phyloP scores from a whole-genome alignment of 2,888 invertebrate genomes.

The Lycocerus yunnanus region DNA sequence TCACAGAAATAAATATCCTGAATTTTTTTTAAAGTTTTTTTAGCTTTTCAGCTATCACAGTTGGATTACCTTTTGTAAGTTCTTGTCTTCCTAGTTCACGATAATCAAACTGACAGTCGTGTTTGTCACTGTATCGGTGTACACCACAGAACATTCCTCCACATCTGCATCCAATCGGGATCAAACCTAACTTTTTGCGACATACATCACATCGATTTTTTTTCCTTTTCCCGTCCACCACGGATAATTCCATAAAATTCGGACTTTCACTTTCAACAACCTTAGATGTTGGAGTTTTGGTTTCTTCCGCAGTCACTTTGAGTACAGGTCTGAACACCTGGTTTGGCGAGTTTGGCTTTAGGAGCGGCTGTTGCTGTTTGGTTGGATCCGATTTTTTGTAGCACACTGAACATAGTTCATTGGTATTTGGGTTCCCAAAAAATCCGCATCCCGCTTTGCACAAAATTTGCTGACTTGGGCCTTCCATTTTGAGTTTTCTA shows the following conservation, averaged over 20 bases:
- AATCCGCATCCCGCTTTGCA: background rate
- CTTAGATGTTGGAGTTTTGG: background rate
- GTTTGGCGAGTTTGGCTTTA: background rate
- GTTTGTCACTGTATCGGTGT: background rate
- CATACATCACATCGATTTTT: background rate
- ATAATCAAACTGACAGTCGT: background rate
- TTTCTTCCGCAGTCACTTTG: background rate
- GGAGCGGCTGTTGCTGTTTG: background rate
- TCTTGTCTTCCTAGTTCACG: background rate
- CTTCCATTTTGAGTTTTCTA: background rate
- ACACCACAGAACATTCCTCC: background rate
- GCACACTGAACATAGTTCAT: background rate
- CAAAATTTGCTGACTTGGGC: background rate
- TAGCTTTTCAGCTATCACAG: background rate
- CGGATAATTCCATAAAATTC: background rate
- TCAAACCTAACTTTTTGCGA: background rate
- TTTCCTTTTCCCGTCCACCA: background rate
- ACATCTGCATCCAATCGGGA: background rate
- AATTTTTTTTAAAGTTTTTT: background rate
- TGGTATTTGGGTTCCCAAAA: background rate
- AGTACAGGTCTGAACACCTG: background rate
- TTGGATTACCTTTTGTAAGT: background rate
- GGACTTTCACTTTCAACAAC: background rate
- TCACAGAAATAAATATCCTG: background rate
- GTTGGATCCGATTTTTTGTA: background rate